Evolutionary conservation across 2,113 vertebrate species (phyloP).

Genomic region (Chloroceryle aenea): DNA sequence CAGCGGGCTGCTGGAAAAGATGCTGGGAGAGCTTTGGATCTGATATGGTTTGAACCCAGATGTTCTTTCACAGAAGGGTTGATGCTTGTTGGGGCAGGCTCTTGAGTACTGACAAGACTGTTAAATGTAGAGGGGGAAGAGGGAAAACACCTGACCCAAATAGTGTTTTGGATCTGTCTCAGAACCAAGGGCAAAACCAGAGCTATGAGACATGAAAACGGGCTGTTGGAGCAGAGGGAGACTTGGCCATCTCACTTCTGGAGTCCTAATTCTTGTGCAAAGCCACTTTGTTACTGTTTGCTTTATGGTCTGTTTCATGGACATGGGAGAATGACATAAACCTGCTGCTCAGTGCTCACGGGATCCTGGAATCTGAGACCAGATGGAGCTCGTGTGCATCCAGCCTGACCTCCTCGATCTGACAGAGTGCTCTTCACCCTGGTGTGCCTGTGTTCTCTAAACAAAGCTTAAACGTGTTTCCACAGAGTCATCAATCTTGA

Average conservation of each 20-base stretch:
- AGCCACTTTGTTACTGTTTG: background rate
- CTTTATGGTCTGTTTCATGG: background rate
- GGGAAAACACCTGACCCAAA: background rate
- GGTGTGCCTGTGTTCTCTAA: background rate
- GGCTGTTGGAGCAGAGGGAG: background rate
- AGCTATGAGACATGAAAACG: background rate
- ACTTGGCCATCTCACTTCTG: background rate
- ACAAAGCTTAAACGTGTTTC: background rate
- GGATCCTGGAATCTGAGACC: background rate
- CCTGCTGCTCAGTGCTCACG: background rate
- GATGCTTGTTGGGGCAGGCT: background rate
- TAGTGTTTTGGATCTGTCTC: accelerated
- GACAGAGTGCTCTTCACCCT: background rate
- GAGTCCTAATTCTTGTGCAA: background rate
- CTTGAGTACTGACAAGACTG: background rate
- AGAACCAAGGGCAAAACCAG: background rate
- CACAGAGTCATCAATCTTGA: background rate
- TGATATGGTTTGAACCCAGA: background rate
- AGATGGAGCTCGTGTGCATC: background rate
- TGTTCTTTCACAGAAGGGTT: background rate
- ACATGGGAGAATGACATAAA: background rate
- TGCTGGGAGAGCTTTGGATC: background rate
- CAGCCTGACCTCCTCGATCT: background rate
- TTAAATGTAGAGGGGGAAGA: background rate
- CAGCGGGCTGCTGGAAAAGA: background rate